Conservation (phyloP, 1,140 invertebrate species). For the Solenopsis invicta region DNA sequence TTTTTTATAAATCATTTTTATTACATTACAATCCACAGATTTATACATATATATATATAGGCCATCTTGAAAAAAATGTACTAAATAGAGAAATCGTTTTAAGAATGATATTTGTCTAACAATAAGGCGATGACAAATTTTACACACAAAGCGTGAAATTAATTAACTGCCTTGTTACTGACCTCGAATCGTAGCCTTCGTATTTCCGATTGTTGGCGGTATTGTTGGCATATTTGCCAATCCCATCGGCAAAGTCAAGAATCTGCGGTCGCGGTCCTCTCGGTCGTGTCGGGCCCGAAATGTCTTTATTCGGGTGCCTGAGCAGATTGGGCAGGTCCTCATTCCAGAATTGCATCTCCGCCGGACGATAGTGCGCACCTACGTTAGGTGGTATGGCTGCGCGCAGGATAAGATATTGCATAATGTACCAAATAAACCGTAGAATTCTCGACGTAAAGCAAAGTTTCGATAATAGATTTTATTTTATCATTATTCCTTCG, state of each 20-base stretch:
- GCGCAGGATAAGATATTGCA: neutral
- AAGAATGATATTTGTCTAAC: neutral
- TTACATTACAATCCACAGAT: neutral
- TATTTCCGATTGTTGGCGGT: slow-evolving; percentile 66
- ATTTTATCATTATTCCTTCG: neutral
- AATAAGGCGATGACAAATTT: neutral
- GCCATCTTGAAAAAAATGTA: neutral
- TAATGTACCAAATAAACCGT: slow-evolving; percentile 2
- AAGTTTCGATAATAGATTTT: neutral
- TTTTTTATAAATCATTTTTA: neutral
- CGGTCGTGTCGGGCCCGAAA: slow-evolving; percentile 64
- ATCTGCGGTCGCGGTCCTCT: slow-evolving; percentile 78
- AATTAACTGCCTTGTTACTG: slow-evolving; percentile 9
- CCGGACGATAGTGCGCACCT: slow-evolving; percentile 89
- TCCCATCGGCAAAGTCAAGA: slow-evolving; percentile 78
- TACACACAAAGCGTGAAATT: neutral
- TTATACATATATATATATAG: neutral
- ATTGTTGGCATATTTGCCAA: slow-evolving; percentile 75
- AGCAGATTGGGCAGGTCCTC: slow-evolving; percentile 89
- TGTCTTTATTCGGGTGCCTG: slow-evolving; percentile 83
- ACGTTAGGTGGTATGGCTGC: slow-evolving; percentile 91
- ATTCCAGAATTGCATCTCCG: slow-evolving; percentile 92
- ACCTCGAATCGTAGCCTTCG: slow-evolving; percentile 55
- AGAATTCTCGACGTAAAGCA: neutral
- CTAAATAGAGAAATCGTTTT: neutral